Evolutionary conservation across 1,140 invertebrate genomes (phyloP), one percentile per base, ranked within the genome.

Genomic region (Hirudo medicinalis): DNA sequence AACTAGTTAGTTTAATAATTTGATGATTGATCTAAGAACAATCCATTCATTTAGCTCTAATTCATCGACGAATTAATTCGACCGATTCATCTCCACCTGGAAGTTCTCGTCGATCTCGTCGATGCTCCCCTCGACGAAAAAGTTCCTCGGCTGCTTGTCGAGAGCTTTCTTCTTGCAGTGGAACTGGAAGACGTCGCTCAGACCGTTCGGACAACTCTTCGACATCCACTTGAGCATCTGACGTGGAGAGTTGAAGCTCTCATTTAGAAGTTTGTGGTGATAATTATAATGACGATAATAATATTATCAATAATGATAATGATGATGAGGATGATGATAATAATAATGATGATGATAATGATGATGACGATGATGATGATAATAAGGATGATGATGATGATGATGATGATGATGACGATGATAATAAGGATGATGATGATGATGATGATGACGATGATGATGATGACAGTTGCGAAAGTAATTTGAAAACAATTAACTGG

Each of bases 71-170:
- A 36, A 36, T 6, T 36, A 36, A 3, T 36, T 6, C 32, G 6
- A 36, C 6, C 32, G 6, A 36, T 36, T 54, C 20, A 69, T 55
- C 49, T 70, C 32, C 69, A 80, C 80, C 77, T 81, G 80, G 67
- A 79, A 80, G 15, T 79, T 74, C 25, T 77, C 79, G 72, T 85
- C 84, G 2, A 99, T 87, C 75, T 95, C 90, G 0, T 83, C 74
- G 55, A 97, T 83, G 8, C 82, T 86, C 20, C 94, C 94, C 76
- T 88, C 86, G 0, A 97, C 85, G 84, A 99, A 99, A 43, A 91
- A 81, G 78, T 95, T 85, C 71, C 94, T 83, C 0, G 85, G 83
- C 69, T 87, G 83, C 82, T 99, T 99, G 15, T 86, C 80, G 68
- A 96, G 78, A 36, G 76, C 71, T 36, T 70, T 55, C 25, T 77